A percentile compares a stretch with the other conserved stretches of the same genome.
These are phyloP conservation scores for Pseudomyrmex sp. DNA, from an alignment of 1,140 invertebrate genomes.

Conservation along the genomic window DNA sequence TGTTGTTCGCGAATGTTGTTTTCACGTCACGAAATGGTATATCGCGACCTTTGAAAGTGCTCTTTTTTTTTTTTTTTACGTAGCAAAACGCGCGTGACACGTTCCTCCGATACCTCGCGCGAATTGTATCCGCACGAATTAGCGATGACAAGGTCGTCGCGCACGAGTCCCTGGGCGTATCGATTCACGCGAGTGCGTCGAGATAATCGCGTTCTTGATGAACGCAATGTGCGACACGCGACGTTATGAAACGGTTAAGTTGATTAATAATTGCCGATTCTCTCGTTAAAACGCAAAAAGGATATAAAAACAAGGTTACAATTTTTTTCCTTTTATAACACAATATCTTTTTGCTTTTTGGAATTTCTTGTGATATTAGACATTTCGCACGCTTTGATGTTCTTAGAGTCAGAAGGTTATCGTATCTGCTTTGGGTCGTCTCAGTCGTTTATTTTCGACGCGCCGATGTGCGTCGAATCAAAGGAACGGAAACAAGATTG, in stretches of 20 bases:
- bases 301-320: too few relatives aligned
- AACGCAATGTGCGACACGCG: not conserved
- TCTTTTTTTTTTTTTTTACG: conserved; percentile 3
- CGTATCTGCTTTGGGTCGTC: not conserved
- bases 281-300: too few relatives aligned
- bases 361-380: not conserved
- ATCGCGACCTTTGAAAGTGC: conserved; percentile 22
- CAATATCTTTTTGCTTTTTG: not conserved
- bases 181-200: conserved; percentile 29
- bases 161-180: not conserved
- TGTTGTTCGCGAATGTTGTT: conserved; percentile 4
- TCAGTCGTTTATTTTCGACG: conserved; percentile 1
- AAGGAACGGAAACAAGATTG: conserved; percentile 30
- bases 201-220: conserved; percentile 4
- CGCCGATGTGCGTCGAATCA: conserved; percentile 26
- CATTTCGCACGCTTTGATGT: not conserved
- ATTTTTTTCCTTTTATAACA: not conserved
- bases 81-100: conserved; percentile 19
- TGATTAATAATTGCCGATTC: not conserved
- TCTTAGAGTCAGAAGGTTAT: not conserved
- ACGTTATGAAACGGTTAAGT: not conserved
- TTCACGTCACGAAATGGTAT: conserved; percentile 30
- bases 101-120: conserved; percentile 22
- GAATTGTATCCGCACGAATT: conserved; percentile 17
- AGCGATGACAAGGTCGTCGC: conserved; percentile 27